Conservation (phyloP, 2,113 vertebrate species). For the Syrrhaptes paradoxus region DNA sequence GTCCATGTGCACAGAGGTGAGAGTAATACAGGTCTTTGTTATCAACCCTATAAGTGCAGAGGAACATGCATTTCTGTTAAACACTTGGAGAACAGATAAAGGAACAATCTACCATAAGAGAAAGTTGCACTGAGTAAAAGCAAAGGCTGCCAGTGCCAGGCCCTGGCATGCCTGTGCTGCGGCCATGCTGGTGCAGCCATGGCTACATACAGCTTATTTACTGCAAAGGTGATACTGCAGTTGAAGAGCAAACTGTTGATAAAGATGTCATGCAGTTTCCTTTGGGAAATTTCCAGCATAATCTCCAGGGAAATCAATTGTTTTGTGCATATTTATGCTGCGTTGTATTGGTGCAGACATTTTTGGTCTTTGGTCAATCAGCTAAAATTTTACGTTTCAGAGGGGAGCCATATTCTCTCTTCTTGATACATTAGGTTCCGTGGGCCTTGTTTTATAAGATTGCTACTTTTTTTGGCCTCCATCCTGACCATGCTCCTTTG, state of each 20-base stretch:
- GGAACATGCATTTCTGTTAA: background rate
- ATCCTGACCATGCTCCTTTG: background rate
- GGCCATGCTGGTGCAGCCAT: background rate
- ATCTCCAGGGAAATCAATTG: background rate
- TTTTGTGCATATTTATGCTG: background rate
- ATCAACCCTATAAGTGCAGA: background rate
- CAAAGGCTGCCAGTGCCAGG: background rate
- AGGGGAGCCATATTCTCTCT: background rate
- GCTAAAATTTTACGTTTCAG: background rate
- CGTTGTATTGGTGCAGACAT: fast-evolving
- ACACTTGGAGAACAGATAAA: background rate
- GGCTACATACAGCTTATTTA: background rate
- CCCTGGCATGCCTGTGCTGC: background rate
- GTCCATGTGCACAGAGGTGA: fast-evolving
- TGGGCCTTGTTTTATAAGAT: background rate
- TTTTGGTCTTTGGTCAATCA: background rate
- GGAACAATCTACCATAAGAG: background rate
- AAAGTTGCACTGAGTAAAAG: background rate
- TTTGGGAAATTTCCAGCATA: background rate
- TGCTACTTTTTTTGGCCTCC: background rate
- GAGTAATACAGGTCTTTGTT: background rate
- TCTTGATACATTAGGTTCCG: background rate
- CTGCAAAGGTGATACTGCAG: background rate
- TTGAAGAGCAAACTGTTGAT: background rate
- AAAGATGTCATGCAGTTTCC: background rate